phyloP scores from a whole-genome alignment of 2,888 invertebrate genomes.

The Lasioglossum villosulum region DNA sequence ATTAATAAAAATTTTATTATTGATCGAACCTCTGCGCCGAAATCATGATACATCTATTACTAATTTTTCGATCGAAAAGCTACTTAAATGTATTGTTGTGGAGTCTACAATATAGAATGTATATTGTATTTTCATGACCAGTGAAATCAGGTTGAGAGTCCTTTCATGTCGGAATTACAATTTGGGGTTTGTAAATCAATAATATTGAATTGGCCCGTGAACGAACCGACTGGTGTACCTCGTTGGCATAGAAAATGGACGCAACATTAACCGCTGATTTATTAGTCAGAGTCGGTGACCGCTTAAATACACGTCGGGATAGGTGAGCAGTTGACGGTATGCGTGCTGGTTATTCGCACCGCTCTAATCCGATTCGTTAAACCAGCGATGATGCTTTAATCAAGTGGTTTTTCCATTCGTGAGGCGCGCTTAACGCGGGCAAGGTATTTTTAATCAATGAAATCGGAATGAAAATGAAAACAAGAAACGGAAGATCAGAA shows the following conservation, averaged over 20 bases:
- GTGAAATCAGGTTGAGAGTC: not conserved
- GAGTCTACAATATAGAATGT: not conserved
- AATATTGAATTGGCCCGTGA: not conserved
- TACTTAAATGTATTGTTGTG: too few species aligned
- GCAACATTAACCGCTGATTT: not conserved
- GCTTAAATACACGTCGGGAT: not conserved
- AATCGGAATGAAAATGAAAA: too few species aligned
- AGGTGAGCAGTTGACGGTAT: not conserved
- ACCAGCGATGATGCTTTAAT: not conserved
- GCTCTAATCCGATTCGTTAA: not conserved
- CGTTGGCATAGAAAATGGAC: not conserved
- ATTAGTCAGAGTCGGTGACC: not conserved
- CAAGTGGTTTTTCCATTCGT: not conserved
- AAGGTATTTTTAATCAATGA: not conserved
- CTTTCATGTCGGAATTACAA: not conserved
- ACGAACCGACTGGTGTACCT: not conserved
- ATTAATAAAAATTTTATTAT: too few species aligned
- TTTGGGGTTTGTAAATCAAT: not conserved
- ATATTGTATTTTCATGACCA: not conserved
- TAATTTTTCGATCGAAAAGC: too few species aligned
- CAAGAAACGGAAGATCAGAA: too few species aligned
- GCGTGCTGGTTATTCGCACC: not conserved
- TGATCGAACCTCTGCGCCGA: too few species aligned
- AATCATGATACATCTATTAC: too few species aligned
- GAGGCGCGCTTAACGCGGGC: not conserved